A percentile compares a stretch with the other conserved stretches of the same genome.
phyloP scores from a whole-genome alignment of 2,797 vertebrate genomes.

The Hypotaenidia okinawae region DNA sequence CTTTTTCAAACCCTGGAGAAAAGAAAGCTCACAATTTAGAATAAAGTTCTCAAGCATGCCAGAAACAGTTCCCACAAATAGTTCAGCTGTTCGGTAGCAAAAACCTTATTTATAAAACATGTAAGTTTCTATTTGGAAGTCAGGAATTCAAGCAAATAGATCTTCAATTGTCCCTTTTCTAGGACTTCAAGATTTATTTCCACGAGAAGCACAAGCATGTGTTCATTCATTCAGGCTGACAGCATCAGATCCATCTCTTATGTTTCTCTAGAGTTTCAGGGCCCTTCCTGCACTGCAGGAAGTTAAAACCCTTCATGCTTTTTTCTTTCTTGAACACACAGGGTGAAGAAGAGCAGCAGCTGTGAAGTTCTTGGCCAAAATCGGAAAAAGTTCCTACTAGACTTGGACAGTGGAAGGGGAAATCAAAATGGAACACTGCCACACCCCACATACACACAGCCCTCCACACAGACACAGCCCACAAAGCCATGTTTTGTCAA shows the following conservation, averaged over 20 bases:
- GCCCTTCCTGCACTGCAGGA: background rate
- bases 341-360: background rate
- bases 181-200: background rate
- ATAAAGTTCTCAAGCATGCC: background rate
- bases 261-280: background rate
- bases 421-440: background rate
- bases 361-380: background rate
- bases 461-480: background rate
- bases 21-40: background rate
- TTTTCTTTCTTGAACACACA: background rate
- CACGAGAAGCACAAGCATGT: background rate
- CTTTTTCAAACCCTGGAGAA: background rate
- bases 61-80: background rate
- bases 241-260: background rate
- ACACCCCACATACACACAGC: background rate
- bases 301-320: background rate
- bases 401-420: background rate
- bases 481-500: background rate
- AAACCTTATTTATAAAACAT: background rate
- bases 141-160: background rate
- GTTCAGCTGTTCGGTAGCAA: background rate
- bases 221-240: background rate
- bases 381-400: background rate
- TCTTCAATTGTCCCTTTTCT: background rate
- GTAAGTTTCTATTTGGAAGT: background rate